Conservation (phyloP, 2,888 invertebrate species). For the Quadriops clusia region DNA sequence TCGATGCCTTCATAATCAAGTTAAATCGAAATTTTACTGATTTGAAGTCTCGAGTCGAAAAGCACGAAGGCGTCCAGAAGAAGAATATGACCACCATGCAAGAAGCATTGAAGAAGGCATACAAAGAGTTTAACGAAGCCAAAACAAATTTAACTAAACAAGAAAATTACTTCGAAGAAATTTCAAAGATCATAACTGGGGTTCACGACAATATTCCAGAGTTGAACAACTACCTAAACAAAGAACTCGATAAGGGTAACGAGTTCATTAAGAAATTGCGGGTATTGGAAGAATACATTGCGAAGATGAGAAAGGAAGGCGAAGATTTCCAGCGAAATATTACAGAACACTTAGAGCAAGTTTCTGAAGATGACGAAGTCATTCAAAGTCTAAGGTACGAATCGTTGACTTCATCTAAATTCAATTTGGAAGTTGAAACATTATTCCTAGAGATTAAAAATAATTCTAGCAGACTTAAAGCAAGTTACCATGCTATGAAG, state of each 20-base stretch:
- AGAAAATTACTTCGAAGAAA: conserved; percentile 36
- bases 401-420: conserved; percentile 11
- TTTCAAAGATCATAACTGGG: conserved; percentile 29
- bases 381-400: conserved; percentile 7
- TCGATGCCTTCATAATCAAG: no score
- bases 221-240: conserved; percentile 16
- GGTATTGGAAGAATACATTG: no score
- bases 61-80: no score
- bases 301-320: conserved; percentile 29
- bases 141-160: conserved; percentile 36
- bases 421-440: conserved; percentile 11
- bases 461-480: no score
- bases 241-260: conserved; percentile 12
- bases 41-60: no score
- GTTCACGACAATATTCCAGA: conserved; percentile 15
- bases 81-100: no score
- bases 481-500: conserved; percentile 11
- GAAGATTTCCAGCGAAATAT: conserved; percentile 11
- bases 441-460: no score
- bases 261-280: no score
- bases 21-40: no score
- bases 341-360: conserved; percentile 13
- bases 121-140: no score
- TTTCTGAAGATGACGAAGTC: conserved; percentile 11
- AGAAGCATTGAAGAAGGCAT: no score